Evolutionary conservation across 2,113 vertebrate species (phyloP).

Genomic region (Percopsis transmontana): DNA sequence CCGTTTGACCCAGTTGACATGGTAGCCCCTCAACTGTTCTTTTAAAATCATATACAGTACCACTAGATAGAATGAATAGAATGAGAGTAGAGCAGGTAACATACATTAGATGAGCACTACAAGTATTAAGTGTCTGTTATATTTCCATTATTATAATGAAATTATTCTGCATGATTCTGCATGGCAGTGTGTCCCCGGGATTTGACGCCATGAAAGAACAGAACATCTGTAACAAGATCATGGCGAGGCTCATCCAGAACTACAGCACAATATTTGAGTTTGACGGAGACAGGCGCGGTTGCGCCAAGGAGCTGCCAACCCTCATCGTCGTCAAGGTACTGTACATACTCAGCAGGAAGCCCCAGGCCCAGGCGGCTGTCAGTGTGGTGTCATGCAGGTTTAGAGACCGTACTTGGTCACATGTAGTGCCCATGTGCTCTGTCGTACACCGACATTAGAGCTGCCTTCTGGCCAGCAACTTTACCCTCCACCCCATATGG

Average conservation of each 20-base stretch:
- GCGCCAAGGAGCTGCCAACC: constrained; percentile 65
- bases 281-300: constrained; percentile 50
- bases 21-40: too few relatives aligned
- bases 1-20: too few relatives aligned
- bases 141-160: neutral
- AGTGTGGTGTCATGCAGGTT: constrained; percentile 12
- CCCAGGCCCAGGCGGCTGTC: constrained; percentile 21
- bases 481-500: constrained; percentile 4
- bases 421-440: constrained; percentile 16
- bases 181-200: constrained; percentile 82
- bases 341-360: constrained; percentile 45
- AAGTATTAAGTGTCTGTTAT: neutral
- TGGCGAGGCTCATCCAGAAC: constrained; percentile 87
- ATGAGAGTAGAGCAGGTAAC: too few relatives aligned
- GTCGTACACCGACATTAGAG: constrained; percentile 5
- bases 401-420: constrained; percentile 14
- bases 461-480: constrained; percentile 20
- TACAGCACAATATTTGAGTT: constrained; percentile 83
- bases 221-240: constrained; percentile 90
- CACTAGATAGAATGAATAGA: too few relatives aligned
- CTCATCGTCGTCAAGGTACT: constrained; percentile 84
- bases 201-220: constrained; percentile 89
- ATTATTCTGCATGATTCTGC: neutral
- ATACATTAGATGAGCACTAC: too few relatives aligned
- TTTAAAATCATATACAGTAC: too few relatives aligned